Conservation (phyloP, 2,888 invertebrate genomes). For the Drosophila atroscutellata region DNA sequence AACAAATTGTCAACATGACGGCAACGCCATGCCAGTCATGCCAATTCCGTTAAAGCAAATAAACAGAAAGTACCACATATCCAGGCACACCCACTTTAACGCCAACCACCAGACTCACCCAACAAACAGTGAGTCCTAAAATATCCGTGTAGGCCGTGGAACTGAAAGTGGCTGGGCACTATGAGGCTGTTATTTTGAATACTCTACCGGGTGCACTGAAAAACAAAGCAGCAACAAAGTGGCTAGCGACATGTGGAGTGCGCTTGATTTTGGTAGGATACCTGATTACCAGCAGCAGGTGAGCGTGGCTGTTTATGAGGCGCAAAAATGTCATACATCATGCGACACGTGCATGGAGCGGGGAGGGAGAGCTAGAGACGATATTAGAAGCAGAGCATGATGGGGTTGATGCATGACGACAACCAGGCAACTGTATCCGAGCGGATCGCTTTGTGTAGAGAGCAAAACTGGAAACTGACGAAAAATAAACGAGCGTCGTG, state of each 20-base stretch:
- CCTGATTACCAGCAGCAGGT: slow-evolving; percentile 64
- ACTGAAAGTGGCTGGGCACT: not conserved
- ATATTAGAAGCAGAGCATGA: slow-evolving; percentile 21
- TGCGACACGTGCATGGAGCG: slow-evolving; percentile 54
- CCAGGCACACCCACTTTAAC: not conserved
- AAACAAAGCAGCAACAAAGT: slow-evolving; percentile 62
- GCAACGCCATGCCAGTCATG: slow-evolving; percentile 50
- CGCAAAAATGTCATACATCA: slow-evolving; percentile 80
- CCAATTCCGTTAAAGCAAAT: slow-evolving; percentile 72
- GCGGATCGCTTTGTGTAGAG: slow-evolving; percentile 33
- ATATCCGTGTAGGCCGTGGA: not conserved
- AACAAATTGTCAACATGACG: slow-evolving; percentile 72
- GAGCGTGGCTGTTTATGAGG: slow-evolving; percentile 72
- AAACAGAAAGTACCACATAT: slow-evolving; percentile 41
- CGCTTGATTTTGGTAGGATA: slow-evolving; percentile 35
- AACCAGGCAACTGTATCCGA: slow-evolving; percentile 43
- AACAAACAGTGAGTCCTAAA: slow-evolving; percentile 22
- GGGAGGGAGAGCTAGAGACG: not conserved
- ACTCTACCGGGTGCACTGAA: slow-evolving; percentile 41
- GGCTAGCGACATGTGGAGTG: slow-evolving; percentile 37
- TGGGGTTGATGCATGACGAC: slow-evolving; percentile 23
- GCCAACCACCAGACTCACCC: slow-evolving; percentile 9
- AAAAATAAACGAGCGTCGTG: slow-evolving; percentile 32
- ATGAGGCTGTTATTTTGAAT: slow-evolving; percentile 5
- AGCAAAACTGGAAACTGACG: slow-evolving; percentile 60